Evolutionary conservation across 2,113 vertebrate genomes (phyloP), one percentile per base, ranked within the genome.

Genomic region (Ctenomys sociabilis): DNA sequence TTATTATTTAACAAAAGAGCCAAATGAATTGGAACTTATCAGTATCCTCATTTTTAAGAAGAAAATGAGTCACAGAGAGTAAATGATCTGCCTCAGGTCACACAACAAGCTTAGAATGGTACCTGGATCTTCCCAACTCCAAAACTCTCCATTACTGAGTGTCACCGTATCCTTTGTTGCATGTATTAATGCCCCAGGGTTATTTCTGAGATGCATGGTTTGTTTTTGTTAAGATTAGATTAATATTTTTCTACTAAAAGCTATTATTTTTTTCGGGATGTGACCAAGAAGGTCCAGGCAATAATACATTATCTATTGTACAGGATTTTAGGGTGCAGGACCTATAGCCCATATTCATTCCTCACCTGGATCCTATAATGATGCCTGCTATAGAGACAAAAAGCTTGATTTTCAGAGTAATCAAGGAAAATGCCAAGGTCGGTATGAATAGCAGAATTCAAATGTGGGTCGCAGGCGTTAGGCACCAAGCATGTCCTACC

Each of bases 341-440:
- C 2, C 22, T 37, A 66, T n/a, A 80, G 78, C 81, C 61, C 70
- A 28, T 70, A 37, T 63, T 88, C 88, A 66, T 2, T 57, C 19
- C 8, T 84, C 61, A 49, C 61, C 30, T 37, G 45, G 17, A 72
- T 66, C 68, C 72, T 66, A 2, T 68, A 35, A 68, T 45, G 54
- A n/a, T 28, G 2, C 24, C 32, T 88, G 5, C 11, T 88, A 14
- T 59, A 77, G 81, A 93, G 22, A 59, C 57, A n/a, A 87, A 88
- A 92, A 78, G 3, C 52, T 93, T 89, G 24, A 93, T 72, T 88
- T 96, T 96, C 88, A 93, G n/a, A 61, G 45, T 92, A 93, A 61
- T 88, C 52, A 78, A 78, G 26, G n/a, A 81, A 77, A 10, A 13
- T 87, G n/a, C 28, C 32, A 77, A 35, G 9, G 43, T 95, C 54